Conservation (phyloP, 2,797 vertebrate genomes). For the Okamejei kenojei region DNA sequence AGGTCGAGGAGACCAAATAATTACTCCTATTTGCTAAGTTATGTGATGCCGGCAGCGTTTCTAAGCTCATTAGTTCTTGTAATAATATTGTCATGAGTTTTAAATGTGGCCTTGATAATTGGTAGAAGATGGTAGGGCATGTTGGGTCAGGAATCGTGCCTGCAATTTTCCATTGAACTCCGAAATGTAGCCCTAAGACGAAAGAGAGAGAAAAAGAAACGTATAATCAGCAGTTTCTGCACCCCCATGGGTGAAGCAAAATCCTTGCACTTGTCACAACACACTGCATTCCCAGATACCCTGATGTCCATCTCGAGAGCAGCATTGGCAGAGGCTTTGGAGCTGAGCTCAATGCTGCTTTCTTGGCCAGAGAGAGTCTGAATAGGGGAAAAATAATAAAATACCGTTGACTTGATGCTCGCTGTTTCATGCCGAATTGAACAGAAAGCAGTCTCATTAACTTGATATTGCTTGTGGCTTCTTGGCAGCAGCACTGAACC, state of each 20-base stretch:
- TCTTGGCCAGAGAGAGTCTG: not conserved
- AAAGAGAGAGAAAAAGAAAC: not conserved
- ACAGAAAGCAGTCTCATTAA: not conserved
- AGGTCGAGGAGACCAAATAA: too few species aligned
- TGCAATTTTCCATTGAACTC: not conserved
- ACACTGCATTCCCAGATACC: not conserved
- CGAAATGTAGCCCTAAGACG: not conserved
- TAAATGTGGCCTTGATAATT: not conserved
- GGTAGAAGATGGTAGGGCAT: not conserved
- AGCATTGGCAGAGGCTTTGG: not conserved
- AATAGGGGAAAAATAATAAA: constrained; percentile 14
- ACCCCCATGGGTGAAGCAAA: not conserved
- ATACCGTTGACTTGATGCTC: not conserved
- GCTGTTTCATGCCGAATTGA: not conserved
- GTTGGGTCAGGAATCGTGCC: not conserved
- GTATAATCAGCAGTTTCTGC: not conserved
- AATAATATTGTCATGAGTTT: not conserved
- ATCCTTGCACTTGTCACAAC: not conserved
- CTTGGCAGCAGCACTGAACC: not conserved
- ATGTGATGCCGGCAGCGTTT: not conserved
- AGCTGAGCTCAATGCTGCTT: not conserved
- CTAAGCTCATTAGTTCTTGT: not conserved
- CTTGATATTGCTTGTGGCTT: not conserved
- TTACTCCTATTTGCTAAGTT: too few species aligned
- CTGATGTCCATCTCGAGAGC: not conserved